Percentiles rank a stretch among this genome's conserved stretches.
phyloP scores from a whole-genome alignment of 2,113 vertebrate genomes.

The Asarcornis scutulata region DNA sequence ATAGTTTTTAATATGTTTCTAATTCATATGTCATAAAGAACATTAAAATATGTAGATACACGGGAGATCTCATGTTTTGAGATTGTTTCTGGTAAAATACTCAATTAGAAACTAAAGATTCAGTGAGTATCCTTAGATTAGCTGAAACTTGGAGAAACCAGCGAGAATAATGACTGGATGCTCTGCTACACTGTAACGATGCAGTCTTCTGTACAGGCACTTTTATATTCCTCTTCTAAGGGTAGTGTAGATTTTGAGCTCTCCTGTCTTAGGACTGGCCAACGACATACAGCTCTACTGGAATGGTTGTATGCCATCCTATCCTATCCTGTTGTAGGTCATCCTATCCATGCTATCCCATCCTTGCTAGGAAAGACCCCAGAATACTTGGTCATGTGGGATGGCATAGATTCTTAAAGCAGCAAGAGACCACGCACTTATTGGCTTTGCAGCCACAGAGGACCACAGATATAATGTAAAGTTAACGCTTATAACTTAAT shows the following conservation, averaged over 20 bases:
- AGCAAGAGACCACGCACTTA: not conserved
- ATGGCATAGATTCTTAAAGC: not conserved
- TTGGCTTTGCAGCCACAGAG: not conserved
- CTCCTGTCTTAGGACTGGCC: not conserved
- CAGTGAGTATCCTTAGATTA: not conserved
- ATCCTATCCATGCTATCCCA: too few species aligned
- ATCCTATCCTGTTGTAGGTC: not conserved
- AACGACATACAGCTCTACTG: rapidly evolving
- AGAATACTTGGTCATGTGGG: not conserved
- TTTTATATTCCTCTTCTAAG: not conserved
- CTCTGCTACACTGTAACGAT: not conserved
- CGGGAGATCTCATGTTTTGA: not conserved
- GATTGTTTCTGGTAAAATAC: not conserved
- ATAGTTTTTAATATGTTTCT: not conserved
- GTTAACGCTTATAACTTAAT: not conserved
- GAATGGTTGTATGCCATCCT: not conserved
- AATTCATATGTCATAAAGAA: not conserved
- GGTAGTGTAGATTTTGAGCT: not conserved
- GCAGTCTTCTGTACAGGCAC: not conserved
- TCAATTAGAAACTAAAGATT: not conserved
- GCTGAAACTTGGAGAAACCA: not conserved
- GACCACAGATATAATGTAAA: not conserved
- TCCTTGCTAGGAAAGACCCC: not conserved
- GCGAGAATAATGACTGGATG: not conserved
- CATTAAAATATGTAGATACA: not conserved